These are phyloP conservation scores for Pandemis cinnamomeana DNA, from an alignment of 2,888 invertebrate species.

Conservation along the genomic window DNA sequence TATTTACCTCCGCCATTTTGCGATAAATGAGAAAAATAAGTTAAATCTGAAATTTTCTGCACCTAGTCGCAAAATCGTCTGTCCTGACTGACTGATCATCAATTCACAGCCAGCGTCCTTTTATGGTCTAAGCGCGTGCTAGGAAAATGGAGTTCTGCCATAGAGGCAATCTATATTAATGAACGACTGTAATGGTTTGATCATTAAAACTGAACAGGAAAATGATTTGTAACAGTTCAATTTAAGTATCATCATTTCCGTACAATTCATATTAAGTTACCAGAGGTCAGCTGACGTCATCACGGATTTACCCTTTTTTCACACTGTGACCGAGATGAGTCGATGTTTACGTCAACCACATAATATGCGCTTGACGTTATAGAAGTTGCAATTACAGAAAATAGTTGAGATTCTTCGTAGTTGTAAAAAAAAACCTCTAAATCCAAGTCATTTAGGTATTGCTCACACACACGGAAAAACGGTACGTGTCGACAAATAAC, in stretches of 20 bases:
- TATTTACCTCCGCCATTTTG: too few species aligned
- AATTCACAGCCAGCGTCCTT: too few species aligned
- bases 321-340: not conserved
- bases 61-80: too few species aligned
- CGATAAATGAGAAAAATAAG: too few species aligned
- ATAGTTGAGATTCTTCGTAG: not conserved
- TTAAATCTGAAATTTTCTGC: too few species aligned
- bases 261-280: not conserved
- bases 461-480: too few species aligned
- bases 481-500: too few species aligned
- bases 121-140: too few species aligned
- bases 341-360: constrained; percentile 1
- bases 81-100: too few species aligned
- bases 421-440: not conserved
- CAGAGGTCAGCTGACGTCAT: constrained; percentile 2
- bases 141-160: too few species aligned
- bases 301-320: constrained; percentile 4
- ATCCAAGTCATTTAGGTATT: too few species aligned
- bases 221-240: not conserved
- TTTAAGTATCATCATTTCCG: not conserved
- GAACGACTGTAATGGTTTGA: not conserved
- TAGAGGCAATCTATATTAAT: too few species aligned
- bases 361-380: not conserved
- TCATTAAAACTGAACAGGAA: not conserved
- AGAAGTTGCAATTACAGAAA: not conserved